phyloP scores from a whole-genome alignment of 2,888 invertebrate genomes.

The Blastobasis adustella region DNA sequence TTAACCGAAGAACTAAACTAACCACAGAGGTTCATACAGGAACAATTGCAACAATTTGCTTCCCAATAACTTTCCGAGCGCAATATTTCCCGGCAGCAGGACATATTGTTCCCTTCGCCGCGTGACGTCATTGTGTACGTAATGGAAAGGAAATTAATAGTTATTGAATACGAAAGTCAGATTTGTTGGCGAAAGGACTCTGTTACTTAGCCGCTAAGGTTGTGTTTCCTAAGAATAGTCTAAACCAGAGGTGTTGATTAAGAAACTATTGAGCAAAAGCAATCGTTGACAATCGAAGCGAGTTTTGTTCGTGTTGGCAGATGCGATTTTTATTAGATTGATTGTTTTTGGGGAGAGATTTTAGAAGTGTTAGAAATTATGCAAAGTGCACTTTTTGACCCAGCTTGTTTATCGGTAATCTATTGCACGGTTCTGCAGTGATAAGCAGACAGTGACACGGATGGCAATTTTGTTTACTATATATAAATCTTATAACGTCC shows the following conservation, averaged over 20 bases:
- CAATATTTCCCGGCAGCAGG: slow-evolving; percentile 52
- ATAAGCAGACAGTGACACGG: too few relatives aligned
- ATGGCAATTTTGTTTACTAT: too few relatives aligned
- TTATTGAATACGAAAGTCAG: slow-evolving; percentile 34
- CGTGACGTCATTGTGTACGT: slow-evolving; percentile 56
- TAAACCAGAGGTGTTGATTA: slow-evolving; percentile 13
- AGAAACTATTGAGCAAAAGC: slow-evolving; percentile 36
- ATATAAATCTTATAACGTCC: too few relatives aligned
- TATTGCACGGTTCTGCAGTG: too few relatives aligned
- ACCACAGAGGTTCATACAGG: too few relatives aligned
- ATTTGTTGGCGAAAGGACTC: not conserved
- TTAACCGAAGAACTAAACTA: too few relatives aligned
- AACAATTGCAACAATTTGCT: not conserved
- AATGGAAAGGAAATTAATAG: slow-evolving; percentile 67
- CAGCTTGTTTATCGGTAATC: too few relatives aligned
- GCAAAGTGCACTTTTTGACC: too few relatives aligned
- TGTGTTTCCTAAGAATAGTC: slow-evolving; percentile 15
- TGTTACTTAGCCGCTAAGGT: slow-evolving; percentile 18
- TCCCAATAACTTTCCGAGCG: slow-evolving; percentile 16
- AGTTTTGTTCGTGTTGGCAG: too few relatives aligned
- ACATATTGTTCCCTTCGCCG: slow-evolving; percentile 53
- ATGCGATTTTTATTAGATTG: too few relatives aligned
- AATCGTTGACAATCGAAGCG: slow-evolving; percentile 12
- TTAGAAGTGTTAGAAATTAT: too few relatives aligned
- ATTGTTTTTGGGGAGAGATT: too few relatives aligned